Evolutionary conservation across 1,140 invertebrate genomes (phyloP), one percentile per base, ranked within the genome.

Genomic region (Uloborus diversus): DNA sequence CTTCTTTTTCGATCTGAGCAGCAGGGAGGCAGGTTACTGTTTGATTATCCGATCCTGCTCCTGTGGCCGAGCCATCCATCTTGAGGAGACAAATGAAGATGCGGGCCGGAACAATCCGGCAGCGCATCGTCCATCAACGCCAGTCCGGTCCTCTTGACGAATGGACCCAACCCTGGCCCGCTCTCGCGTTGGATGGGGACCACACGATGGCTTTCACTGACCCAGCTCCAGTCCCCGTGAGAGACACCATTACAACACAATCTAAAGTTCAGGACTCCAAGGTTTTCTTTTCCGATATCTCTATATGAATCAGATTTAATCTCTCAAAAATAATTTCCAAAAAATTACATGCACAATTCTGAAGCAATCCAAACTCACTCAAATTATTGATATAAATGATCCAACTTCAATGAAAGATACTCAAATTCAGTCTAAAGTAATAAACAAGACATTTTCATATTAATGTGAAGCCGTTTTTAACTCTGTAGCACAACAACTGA

Each of bases 71-170:
- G 32, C 73, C 25, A 78, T 78, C 73, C 62, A 78, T 78, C 73
- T 78, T 35, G 28, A 27, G 28, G 62, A 64, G 73, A 78, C 73
- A 78, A 78, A 78, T 78, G 73, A 66, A 78, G 62, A 57, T 57
- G 73, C 62, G 57, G 59, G 33, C 47, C 53, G 53, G 59, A 71
- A 59, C 68, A 62, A 78, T 78, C 73, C 49, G 13, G 62, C 28
- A 62, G 61, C 62, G 57, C 61, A 66, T 78, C 73, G 73, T 78
- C 73, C 32, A 78, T 78, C 73, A 78, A 75, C 57, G 71, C 57
- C 71, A 75, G 37, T 56, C 57, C 28, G 11, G 59, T 59, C 20
- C 5, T n/a, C 62, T 56, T 78, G 73, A 78, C 73, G 73, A 66
- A 78, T 78, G 73, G 73, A 53, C 61, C 49, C 11, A 32, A 32